Percentiles rank a stretch among this genome's conserved stretches.
These are phyloP conservation scores for Perdita meconis DNA, from an alignment of 2,888 invertebrate species.

Conservation along the genomic window DNA sequence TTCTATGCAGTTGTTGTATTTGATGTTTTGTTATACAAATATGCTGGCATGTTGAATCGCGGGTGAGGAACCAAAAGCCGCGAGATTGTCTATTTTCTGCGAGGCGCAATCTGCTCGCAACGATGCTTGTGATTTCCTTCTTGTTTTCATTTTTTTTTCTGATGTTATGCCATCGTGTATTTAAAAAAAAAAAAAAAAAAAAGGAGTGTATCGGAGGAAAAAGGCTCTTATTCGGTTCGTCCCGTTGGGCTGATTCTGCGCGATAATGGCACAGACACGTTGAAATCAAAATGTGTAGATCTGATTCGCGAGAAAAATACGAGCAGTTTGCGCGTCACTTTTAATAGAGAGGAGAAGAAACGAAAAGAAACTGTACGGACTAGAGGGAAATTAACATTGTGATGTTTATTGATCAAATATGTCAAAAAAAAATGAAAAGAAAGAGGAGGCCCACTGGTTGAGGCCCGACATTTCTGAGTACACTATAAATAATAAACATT, in stretches of 20 bases:
- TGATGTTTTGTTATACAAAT: conserved; percentile 72
- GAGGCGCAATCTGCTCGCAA: conserved; percentile 67
- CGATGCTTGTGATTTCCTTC: conserved; percentile 1
- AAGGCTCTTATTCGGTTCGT: neutral
- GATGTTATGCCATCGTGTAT: neutral
- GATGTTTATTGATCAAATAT: conserved; percentile 81
- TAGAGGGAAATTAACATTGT: conserved; percentile 79
- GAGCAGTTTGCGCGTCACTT: conserved; percentile 71
- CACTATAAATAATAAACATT: conserved; percentile 81
- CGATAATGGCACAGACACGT: too few relatives aligned
- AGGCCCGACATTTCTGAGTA: conserved; percentile 80
- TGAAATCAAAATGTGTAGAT: conserved; percentile 9
- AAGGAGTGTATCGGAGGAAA: too few relatives aligned
- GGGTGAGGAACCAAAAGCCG: conserved; percentile 70
- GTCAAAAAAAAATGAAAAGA: conserved; percentile 71
- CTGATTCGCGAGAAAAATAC: conserved; percentile 11
- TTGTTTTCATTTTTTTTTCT: neutral
- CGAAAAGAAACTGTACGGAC: conserved; percentile 70
- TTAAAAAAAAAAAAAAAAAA: neutral
- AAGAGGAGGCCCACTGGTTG: conserved; percentile 81
- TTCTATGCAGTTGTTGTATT: conserved; percentile 67
- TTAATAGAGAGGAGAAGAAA: conserved; percentile 65
- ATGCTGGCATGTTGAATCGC: conserved; percentile 74
- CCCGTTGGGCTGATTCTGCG: neutral
- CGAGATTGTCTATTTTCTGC: conserved; percentile 67